These are phyloP conservation scores for Thunnus thynnus DNA, from an alignment of 2,113 vertebrate species.

Conservation along the genomic window DNA sequence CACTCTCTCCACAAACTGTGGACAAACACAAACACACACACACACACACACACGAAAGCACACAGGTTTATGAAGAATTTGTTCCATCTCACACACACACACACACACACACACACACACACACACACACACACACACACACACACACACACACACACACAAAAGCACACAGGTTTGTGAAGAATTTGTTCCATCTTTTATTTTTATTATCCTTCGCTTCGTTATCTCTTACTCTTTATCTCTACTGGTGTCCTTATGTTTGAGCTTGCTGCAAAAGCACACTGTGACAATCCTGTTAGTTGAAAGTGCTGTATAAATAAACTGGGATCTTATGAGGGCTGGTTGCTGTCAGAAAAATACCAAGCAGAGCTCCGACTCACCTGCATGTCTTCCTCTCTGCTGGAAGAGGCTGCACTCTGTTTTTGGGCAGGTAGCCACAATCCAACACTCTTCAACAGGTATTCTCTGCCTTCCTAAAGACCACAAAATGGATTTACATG, in stretches of 20 bases:
- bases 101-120: not conserved
- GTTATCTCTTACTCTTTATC: slow-evolving; percentile 57
- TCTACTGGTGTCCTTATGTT: slow-evolving; percentile 52
- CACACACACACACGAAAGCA: slow-evolving; percentile 19
- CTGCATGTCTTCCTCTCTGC: slow-evolving; percentile 73
- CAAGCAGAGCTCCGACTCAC: slow-evolving; percentile 67
- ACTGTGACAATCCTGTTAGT: slow-evolving; percentile 60
- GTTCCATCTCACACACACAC: not conserved
- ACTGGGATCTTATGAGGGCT: slow-evolving; percentile 35
- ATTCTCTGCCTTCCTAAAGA: slow-evolving; percentile 85
- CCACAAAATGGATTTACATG: slow-evolving; percentile 5
- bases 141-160: slow-evolving; percentile 21
- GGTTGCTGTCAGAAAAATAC: slow-evolving; percentile 32
- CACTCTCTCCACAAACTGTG: not conserved
- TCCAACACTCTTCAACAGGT: slow-evolving; percentile 85
- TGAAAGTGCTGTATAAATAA: slow-evolving; percentile 66
- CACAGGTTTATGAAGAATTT: slow-evolving; percentile 34
- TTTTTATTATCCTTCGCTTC: slow-evolving; percentile 48
- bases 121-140: not conserved
- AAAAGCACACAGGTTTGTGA: slow-evolving; percentile 23
- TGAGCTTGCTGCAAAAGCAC: slow-evolving; percentile 45
- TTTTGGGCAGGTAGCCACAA: slow-evolving; percentile 84
- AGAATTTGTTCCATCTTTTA: slow-evolving; percentile 35
- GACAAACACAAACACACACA: not conserved
- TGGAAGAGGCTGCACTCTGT: slow-evolving; percentile 55